Evolutionary conservation across 2,888 invertebrate species (phyloP).

Genomic region (Pardosa pseudoannulata): DNA sequence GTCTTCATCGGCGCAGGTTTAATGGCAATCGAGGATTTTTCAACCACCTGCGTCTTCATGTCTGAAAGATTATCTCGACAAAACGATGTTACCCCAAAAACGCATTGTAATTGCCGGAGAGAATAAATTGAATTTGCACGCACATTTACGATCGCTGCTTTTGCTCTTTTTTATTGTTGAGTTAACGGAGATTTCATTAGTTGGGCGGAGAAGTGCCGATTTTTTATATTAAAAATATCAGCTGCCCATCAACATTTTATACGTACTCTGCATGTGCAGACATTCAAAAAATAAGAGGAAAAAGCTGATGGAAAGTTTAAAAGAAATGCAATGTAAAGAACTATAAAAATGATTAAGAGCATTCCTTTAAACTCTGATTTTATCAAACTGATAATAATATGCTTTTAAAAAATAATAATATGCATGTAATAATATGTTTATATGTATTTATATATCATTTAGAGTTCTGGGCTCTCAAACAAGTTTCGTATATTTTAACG

Average conservation of each 20-base stretch:
- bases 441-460: too few relatives aligned
- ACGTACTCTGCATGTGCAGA: too few relatives aligned
- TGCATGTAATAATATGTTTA: too few relatives aligned
- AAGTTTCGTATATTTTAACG: too few relatives aligned
- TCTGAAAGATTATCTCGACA: constrained; percentile 56
- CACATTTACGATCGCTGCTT: not conserved
- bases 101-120: constrained; percentile 49
- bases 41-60: constrained; percentile 55
- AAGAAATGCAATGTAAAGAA: too few relatives aligned
- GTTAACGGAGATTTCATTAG: not conserved
- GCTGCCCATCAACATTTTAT: not conserved
- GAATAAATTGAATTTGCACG: constrained; percentile 65
- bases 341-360: too few relatives aligned
- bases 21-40: constrained; percentile 28
- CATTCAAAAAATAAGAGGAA: too few relatives aligned
- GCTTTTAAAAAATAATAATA: too few relatives aligned
- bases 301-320: too few relatives aligned
- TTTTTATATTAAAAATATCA: constrained; percentile 14
- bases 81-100: constrained; percentile 26
- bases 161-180: not conserved
- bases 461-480: too few relatives aligned
- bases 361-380: too few relatives aligned
- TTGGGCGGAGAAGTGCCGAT: not conserved
- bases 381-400: too few relatives aligned
- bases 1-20: constrained; percentile 48